These are phyloP conservation scores for Oriolus oriolus DNA, from an alignment of 2,113 vertebrate species.

Conservation along the genomic window DNA sequence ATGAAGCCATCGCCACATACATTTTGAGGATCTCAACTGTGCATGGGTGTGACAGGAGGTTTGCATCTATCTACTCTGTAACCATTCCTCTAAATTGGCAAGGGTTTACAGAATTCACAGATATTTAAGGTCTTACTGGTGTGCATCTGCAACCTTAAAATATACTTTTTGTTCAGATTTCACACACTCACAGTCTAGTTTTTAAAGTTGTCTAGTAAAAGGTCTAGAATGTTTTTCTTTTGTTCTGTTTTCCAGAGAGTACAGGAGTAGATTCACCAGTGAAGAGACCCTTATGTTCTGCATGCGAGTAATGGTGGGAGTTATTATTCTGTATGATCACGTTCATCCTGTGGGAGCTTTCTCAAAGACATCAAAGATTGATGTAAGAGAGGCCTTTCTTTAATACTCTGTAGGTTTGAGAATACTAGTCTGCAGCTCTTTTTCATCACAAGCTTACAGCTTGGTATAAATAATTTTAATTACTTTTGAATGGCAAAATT, in stretches of 20 bases:
- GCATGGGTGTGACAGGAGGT: background rate
- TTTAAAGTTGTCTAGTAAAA: background rate
- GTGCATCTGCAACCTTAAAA: background rate
- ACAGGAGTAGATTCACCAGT: slow-evolving; percentile 92
- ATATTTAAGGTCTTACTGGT: background rate
- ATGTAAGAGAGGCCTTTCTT: slow-evolving; percentile 77
- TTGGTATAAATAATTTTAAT: background rate
- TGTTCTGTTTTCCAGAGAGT: slow-evolving; percentile 80
- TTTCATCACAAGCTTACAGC: background rate
- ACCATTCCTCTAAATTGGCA: background rate
- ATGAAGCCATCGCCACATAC: background rate
- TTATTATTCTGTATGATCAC: slow-evolving; percentile 97
- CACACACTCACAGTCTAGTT: fast-evolving
- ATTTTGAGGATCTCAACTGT: background rate
- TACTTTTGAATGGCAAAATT: background rate
- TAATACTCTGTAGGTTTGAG: background rate
- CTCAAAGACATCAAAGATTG: slow-evolving; percentile 97
- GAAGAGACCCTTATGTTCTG: slow-evolving; percentile 96
- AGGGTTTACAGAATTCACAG: background rate
- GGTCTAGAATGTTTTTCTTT: background rate
- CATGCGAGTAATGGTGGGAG: slow-evolving; percentile 98
- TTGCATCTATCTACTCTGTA: background rate
- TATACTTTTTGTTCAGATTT: background rate
- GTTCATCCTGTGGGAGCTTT: slow-evolving; percentile 97
- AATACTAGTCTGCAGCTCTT: background rate